Evolutionary conservation across 2,888 invertebrate genomes (phyloP), one percentile per base, ranked within the genome.

Genomic region (Agrotis clavis): DNA sequence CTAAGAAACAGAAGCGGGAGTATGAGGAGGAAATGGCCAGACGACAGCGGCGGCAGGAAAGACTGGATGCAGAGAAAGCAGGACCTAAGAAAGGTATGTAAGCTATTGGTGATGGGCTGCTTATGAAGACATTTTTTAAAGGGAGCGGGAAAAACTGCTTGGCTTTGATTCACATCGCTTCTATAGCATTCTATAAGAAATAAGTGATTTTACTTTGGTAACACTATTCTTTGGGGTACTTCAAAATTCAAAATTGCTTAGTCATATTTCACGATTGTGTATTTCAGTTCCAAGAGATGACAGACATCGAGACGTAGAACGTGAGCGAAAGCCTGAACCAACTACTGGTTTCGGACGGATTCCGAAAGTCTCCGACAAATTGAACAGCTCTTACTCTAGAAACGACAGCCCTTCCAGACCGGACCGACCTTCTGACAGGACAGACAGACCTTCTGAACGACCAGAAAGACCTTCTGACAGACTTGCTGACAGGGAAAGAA

Each of bases 1-100:
- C 99, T 0, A 98, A 98, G 84, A 98, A 97, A 83, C 98, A 99
- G 88, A 98, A 97, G 88, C 96, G 96, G 59, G 98, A 98, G 88
- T 97, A 97, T 86, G 97, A 98, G 86, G 97, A 97, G 85, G 98
- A 98, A 83, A 97, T 97, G 90, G 98, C 97, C 59, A 96, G 97
- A 53, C 97, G 97, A 67, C 96, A 96, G 76, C 88, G 95, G 13
- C 85, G 94, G 5, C 93, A 92, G 74, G 94, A 96, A 79, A 88
- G 96, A 0, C 74, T 96, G 30, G 95, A 96, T 1, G 93, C 93
- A 0, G 93, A 94, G 57, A 94, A 92, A 74, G 79, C 83, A 4
- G 91, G 89, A 0, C 84, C 82, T 1, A 89, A 84, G 51, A 93
- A 88, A 91, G 88, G 94, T 93, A 86, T 86, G 86, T 79, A 48